A percentile compares a stretch with the other conserved stretches of the same genome.
These are phyloP conservation scores for Orbicella faveolata DNA, from an alignment of 64 coral and sea anemone genomes.

Conservation along the genomic window DNA sequence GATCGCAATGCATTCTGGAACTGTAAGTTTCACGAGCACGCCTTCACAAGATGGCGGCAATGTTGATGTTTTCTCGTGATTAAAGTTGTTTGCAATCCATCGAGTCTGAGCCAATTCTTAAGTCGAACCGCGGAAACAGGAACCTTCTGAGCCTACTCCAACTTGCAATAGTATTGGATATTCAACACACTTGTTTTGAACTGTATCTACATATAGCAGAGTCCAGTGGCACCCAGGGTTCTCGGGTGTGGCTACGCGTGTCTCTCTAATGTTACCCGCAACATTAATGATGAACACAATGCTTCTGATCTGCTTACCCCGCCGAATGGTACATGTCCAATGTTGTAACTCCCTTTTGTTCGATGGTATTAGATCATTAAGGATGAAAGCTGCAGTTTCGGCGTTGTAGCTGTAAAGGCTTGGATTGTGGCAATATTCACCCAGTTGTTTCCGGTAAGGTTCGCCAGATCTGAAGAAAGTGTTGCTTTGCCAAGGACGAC, in stretches of 20 bases:
- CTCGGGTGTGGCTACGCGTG: background rate
- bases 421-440: background rate
- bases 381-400: conserved; percentile 20
- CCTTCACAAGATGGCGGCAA: too few species aligned
- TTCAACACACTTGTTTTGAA: background rate
- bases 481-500: background rate
- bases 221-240: conserved; percentile 54
- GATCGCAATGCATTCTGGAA: too few species aligned
- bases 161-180: too few species aligned
- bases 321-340: background rate
- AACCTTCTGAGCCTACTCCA: too few species aligned
- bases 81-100: too few species aligned
- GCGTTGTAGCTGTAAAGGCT: background rate
- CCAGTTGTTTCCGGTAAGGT: background rate
- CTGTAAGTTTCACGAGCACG: too few species aligned
- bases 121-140: too few species aligned
- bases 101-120: too few species aligned
- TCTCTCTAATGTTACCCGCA: conserved; percentile 12
- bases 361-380: background rate
- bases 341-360: background rate
- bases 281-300: conserved; percentile 21
- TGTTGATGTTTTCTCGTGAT: too few species aligned
- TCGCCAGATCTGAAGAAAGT: background rate
- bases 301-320: background rate
- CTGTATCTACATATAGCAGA: conserved; percentile 25